Percentiles rank a stretch among this genome's conserved stretches.
These are phyloP conservation scores for Axinella damicornis DNA, from an alignment of 37 sponge, comb jelly and placozoan genomes.

Conservation along the genomic window DNA sequence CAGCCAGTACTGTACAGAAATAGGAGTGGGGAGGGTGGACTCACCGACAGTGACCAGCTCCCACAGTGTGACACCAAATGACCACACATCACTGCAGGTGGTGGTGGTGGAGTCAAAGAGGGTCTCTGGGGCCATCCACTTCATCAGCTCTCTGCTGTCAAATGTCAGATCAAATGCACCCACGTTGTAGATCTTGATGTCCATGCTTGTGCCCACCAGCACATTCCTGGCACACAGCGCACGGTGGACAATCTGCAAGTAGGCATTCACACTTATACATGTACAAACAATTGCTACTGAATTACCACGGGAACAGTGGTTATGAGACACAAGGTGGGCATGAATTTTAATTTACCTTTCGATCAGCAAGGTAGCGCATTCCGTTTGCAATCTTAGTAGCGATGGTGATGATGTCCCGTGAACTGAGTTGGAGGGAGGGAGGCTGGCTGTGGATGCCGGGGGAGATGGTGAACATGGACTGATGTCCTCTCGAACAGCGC, in stretches of 20 bases:
- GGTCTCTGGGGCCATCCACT: conserved; percentile 77
- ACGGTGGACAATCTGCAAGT: conserved; percentile 62
- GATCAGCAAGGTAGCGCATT: conserved; percentile 74
- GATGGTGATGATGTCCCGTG: conserved; percentile 67
- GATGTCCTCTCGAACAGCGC: conserved; percentile 55
- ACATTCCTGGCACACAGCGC: conserved; percentile 79
- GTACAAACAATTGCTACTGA: too few species aligned
- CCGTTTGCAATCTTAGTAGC: conserved; percentile 72
- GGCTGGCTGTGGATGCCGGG: conserved; percentile 59
- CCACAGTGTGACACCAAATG: conserved; percentile 82
- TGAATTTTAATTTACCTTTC: conserved; percentile 58
- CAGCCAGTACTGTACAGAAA: too few species aligned
- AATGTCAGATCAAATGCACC: conserved; percentile 39
- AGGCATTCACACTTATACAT: background rate
- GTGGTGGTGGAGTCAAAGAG: conserved; percentile 50
- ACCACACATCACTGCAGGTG: conserved; percentile 79
- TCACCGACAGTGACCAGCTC: conserved; percentile 80
- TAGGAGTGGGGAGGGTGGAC: too few species aligned
- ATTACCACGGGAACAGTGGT: too few species aligned
- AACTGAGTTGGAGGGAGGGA: conserved; percentile 47
- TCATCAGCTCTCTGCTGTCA: conserved; percentile 37
- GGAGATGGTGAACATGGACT: conserved; percentile 62
- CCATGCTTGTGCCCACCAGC: conserved; percentile 72
- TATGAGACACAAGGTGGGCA: too few species aligned
- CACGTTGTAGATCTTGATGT: conserved; percentile 74